Evolutionary conservation across 2,797 vertebrate species (phyloP), one percentile per base, ranked within the genome.

Genomic region (Gobio occitaniae): DNA sequence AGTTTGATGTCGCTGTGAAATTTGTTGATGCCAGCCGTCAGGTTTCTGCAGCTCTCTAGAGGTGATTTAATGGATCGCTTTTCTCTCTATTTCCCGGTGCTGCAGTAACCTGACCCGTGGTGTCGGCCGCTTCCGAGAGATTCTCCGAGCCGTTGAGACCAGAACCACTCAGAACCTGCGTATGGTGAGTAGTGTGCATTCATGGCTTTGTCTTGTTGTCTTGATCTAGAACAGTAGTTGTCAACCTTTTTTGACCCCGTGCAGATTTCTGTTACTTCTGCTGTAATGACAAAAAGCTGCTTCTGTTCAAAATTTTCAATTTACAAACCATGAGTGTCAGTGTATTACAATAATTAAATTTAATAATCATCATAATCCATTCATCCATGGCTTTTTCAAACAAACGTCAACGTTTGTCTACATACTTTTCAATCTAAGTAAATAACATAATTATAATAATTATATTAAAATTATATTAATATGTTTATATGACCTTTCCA

Each of bases 161-260:
- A 97, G 98, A 93, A 99, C 98, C 52, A 99, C 98, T 36, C 98
- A 99, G 93, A 99, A 98, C 92, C 95, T 99, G 83, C 95, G 98
- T 68, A 99, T 99, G 98, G 98, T 99, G 88, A 61, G 82, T 44
- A 6, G 16, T 70, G 25, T 80, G 80, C 63, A 17, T 56, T 44
- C 79, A 44, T 91, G 3, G 54, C 21, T 61, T 61, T 2, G 17
- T 78, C 6, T 59, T 16, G 52, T 38, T 76, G 36, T 25, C 52
- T 76, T 21, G 56, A 19, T 76, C 3, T 41, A 77, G 32, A 41
- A 59, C 19, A 10, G 12, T 9, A 32, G 50, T 59, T 59, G 3
- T 59, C 21, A 61, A n/a, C 8, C 7, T 44, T 77, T 16, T 25
- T 25, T 61, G 54, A 78, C 5, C 21, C 52, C 54, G 6, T 36